phyloP scores from a whole-genome alignment of 2,797 vertebrate genomes.

The Chaetodon trifasciatus region DNA sequence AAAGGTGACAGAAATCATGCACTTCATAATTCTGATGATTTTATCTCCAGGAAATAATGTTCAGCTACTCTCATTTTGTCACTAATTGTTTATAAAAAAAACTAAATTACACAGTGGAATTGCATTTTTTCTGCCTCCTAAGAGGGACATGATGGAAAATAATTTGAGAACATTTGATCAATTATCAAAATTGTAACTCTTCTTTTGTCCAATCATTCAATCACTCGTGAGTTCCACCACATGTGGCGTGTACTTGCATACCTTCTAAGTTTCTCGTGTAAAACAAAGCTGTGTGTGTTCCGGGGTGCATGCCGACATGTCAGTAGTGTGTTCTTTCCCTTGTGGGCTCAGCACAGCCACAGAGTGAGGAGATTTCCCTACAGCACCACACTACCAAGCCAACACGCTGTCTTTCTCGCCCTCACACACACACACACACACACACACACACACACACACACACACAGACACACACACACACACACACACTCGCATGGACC shows the following conservation, averaged over 20 bases:
- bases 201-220: background rate
- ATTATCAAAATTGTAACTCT: background rate
- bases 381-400: conserved; percentile 10
- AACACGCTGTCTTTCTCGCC: background rate
- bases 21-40: background rate
- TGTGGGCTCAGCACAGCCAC: conserved; percentile 13
- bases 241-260: background rate
- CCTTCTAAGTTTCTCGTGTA: background rate
- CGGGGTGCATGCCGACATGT: background rate
- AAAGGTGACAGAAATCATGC: background rate
- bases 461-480: background rate
- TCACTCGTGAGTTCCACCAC: background rate
- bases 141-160: background rate
- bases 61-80: background rate
- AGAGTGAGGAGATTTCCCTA: conserved; percentile 20
- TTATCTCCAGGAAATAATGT: background rate
- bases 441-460: conserved; percentile 7
- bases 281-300: conserved; percentile 12
- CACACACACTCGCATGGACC: background rate
- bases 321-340: background rate
- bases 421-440: background rate
- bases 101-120: background rate
- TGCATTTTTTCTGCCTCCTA: background rate
- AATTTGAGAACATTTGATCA: background rate
- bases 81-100: background rate